Evolutionary conservation across 2,113 vertebrate genomes (phyloP).

Genomic region (Clupea harengus): DNA sequence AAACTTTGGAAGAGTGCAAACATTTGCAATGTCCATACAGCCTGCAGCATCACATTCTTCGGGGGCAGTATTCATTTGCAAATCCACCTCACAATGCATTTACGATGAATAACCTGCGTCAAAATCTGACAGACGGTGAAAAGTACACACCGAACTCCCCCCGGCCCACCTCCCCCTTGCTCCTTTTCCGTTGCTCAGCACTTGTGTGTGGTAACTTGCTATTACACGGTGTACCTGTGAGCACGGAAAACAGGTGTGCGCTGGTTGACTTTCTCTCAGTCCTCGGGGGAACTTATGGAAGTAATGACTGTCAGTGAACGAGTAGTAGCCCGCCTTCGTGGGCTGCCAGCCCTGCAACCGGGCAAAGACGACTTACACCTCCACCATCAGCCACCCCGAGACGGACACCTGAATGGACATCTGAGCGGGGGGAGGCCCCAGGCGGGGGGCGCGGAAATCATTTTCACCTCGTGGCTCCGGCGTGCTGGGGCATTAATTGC

Average conservation of each 20-base stretch:
- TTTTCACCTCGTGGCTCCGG: conserved; percentile 67
- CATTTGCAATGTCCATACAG: background rate
- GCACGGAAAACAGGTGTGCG: background rate
- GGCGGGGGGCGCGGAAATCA: conserved; percentile 60
- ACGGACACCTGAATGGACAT: background rate
- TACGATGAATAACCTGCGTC: background rate
- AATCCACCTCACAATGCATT: background rate
- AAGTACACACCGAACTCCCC: background rate
- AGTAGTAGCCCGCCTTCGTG: background rate
- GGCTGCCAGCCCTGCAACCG: background rate
- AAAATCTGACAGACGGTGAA: background rate
- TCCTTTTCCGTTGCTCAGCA: background rate
- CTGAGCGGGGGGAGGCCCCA: conserved; percentile 28
- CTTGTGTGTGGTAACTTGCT: background rate
- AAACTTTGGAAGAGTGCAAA: background rate
- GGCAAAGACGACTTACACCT: background rate
- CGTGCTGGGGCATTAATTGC: conserved; percentile 70
- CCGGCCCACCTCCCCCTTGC: too few relatives aligned
- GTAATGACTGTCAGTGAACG: background rate
- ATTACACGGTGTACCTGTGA: background rate
- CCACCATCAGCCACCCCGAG: background rate
- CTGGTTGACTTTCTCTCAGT: background rate
- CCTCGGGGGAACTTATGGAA: conserved; percentile 19
- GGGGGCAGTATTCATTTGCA: background rate
- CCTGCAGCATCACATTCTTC: background rate